phyloP scores from a whole-genome alignment of 2,797 vertebrate genomes.

The Masticophis lateralis region DNA sequence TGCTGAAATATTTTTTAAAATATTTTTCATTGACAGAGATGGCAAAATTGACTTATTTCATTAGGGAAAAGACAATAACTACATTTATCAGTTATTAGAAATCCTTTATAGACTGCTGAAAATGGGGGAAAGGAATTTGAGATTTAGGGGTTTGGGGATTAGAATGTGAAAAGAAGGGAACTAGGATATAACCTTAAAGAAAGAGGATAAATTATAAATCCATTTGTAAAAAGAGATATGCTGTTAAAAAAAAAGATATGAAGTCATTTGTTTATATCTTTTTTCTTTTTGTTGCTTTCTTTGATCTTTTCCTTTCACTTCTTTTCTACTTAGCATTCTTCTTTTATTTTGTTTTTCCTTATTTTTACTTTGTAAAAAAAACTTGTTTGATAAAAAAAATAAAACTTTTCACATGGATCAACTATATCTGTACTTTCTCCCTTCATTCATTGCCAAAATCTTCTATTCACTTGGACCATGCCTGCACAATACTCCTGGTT shows the following conservation, averaged over 20 bases:
- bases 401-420: neutral
- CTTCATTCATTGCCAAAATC: neutral
- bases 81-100: neutral
- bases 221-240: neutral
- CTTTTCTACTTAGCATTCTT: neutral
- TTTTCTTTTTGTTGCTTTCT: neutral
- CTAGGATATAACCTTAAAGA: neutral
- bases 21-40: neutral
- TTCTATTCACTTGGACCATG: conserved; percentile 55
- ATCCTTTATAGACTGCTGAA: neutral
- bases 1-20: neutral
- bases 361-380: neutral
- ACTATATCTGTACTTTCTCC: neutral
- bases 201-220: neutral
- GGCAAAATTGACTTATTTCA: neutral
- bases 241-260: neutral
- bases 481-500: conserved; percentile 59
- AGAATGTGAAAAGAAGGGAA: neutral
- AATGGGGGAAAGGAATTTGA: neutral
- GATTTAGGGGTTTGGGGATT: neutral
- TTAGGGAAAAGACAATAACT: neutral
- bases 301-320: neutral
- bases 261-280: neutral
- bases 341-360: neutral
- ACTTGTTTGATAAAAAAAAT: neutral